Evolutionary conservation across 1,140 invertebrate species (phyloP).

Genomic region (Luehdorfia chinensis): DNA sequence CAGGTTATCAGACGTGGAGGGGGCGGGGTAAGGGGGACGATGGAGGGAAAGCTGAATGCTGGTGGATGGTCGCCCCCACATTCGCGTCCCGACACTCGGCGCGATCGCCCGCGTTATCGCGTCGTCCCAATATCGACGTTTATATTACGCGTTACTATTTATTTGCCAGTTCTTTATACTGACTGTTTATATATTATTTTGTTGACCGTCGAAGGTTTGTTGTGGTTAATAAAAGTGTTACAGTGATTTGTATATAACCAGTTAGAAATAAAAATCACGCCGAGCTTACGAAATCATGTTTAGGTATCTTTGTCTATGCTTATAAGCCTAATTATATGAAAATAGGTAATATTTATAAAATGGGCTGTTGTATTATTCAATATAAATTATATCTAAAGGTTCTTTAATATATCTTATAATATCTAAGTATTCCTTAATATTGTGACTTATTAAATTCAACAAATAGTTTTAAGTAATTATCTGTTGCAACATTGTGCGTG

Average conservation of each 20-base stretch:
- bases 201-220: slow-evolving; percentile 47
- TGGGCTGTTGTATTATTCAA: too few species aligned
- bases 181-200: slow-evolving; percentile 27
- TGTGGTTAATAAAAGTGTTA: slow-evolving; percentile 54
- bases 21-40: slow-evolving; percentile 26
- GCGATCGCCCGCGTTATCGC: slow-evolving; percentile 48
- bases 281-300: slow-evolving; percentile 6
- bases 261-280: background rate
- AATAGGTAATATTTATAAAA: too few species aligned
- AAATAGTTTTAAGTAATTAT: too few species aligned
- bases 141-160: slow-evolving; percentile 39
- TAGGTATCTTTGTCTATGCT: background rate
- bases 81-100: slow-evolving; percentile 51
- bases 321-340: too few species aligned
- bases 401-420: too few species aligned
- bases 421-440: too few species aligned
- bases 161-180: slow-evolving; percentile 49
- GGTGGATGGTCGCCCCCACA: slow-evolving; percentile 61
- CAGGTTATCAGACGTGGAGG: slow-evolving; percentile 67
- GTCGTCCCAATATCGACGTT: slow-evolving; percentile 17
- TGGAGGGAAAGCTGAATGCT: slow-evolving; percentile 51
- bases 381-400: too few species aligned
- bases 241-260: slow-evolving; percentile 28
- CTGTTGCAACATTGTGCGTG: too few species aligned
- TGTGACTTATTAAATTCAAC: too few species aligned